Base-by-base conservation (phyloP, 2,113 vertebrate species). In the Isurus oxyrinchus region DNA sequence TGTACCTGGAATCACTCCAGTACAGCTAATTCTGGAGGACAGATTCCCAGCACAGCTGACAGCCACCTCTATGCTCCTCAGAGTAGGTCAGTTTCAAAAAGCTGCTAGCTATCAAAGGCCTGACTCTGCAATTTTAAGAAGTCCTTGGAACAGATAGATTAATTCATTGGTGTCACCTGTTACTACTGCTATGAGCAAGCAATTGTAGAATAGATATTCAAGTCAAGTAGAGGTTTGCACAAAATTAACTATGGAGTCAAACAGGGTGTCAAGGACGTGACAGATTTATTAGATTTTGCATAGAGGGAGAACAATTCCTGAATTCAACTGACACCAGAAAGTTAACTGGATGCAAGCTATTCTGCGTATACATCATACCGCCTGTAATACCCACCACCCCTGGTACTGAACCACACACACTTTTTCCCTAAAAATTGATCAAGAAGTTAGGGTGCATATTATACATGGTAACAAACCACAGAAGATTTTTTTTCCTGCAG, bases 1-100 rank as follows among this genome's bases (percentile, higher is more conserved):
- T 93, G 57, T 63, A n/a, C 90, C 16, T 93, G 90, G 59, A 93
- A 93, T 40, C 31, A 93, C 31, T 93, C 90, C 90, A 63, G 35
- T 93, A 40, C 5, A 63, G 59, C 57, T 93, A n/a, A 35, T 40
- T 93, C 5, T n/a, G 57, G 55, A 93, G n/a, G 66, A 40, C 59
- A 40, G 13, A 91, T 94, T 40, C 90, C 59, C 16, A 63, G 90
- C 35, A 23, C 90, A 94, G 90, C 57, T 94, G 59, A n/a, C 90
- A 63, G 5, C 61, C 13, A 91, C 25, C 53, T 31, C 90, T 63
- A 93, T 4, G 8, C 35, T 93, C 57, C 57, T 93, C 57, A 63
- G 59, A 19, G 31, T 35, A 90, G 57, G 61, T 63, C 59, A 63
- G 31, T 93, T 40, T 14, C 35, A 93, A 93, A 61, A 93, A 16